These are phyloP conservation scores for Myiothlypis chrysogaster DNA, from an alignment of 2,797 vertebrate genomes.

Conservation along the genomic window DNA sequence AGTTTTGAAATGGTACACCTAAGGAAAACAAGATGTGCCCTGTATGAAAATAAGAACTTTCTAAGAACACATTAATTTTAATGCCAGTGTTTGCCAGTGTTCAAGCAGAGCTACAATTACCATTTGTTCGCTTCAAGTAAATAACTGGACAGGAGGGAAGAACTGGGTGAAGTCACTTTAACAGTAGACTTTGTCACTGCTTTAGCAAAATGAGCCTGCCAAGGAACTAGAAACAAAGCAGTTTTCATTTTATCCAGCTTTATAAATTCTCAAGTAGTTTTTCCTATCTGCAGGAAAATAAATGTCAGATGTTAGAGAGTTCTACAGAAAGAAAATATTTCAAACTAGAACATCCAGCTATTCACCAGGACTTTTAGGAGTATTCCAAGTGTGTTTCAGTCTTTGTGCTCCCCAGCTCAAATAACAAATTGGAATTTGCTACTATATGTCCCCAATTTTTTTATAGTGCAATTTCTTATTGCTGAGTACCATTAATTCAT, in stretches of 20 bases:
- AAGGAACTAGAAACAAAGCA: neutral
- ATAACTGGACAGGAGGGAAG: neutral
- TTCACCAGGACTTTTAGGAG: neutral
- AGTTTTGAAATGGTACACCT: neutral
- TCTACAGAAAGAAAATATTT: neutral
- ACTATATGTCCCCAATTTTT: neutral
- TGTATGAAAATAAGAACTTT: neutral
- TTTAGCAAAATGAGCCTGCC: neutral
- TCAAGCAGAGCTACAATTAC: neutral
- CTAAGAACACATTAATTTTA: conserved; percentile 7
- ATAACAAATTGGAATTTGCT: neutral
- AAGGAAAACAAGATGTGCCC: neutral
- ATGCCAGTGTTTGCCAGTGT: neutral
- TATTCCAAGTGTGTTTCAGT: neutral
- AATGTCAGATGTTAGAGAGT: neutral
- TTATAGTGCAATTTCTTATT: neutral
- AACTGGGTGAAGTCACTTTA: neutral
- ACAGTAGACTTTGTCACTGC: neutral
- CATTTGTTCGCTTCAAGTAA: neutral
- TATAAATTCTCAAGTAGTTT: neutral
- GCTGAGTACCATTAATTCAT: neutral
- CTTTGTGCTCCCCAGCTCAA: neutral
- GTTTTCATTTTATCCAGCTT: neutral
- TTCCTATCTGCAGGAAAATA: neutral
- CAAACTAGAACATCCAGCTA: neutral